phyloP scores from a whole-genome alignment of 2,888 invertebrate genomes.

The Drosophila imparisetae region DNA sequence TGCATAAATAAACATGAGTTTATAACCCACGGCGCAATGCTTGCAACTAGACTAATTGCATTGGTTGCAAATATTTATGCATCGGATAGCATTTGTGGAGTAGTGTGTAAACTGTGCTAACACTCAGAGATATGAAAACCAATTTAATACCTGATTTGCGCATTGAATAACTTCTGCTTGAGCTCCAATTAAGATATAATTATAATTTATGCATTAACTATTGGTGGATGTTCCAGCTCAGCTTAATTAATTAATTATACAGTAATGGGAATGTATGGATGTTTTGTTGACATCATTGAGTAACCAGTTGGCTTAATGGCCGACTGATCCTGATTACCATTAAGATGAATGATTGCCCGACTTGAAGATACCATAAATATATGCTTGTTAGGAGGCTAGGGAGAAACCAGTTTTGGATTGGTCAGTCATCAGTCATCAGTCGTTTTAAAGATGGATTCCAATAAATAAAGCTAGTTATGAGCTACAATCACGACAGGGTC shows the following conservation, averaged over 20 bases:
- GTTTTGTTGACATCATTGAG: constrained; percentile 50
- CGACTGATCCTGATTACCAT: constrained; percentile 37
- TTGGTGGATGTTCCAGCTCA: neutral
- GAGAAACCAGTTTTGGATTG: neutral
- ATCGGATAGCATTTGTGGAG: neutral
- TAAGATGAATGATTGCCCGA: constrained; percentile 17
- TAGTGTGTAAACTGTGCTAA: neutral
- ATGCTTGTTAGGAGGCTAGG: neutral
- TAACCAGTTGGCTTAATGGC: constrained; percentile 36
- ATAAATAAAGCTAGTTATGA: neutral
- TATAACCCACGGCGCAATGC: constrained; percentile 32
- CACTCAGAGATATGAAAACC: neutral
- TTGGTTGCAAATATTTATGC: constrained; percentile 55
- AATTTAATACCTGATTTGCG: neutral
- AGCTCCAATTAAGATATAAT: constrained; percentile 17
- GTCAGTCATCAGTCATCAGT: neutral
- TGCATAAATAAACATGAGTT: constrained; percentile 61
- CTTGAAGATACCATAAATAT: neutral
- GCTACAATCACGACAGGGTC: neutral
- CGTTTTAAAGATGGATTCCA: neutral
- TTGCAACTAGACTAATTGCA: constrained; percentile 35
- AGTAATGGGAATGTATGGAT: constrained; percentile 15
- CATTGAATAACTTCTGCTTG: neutral
- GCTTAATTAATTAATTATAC: constrained; percentile 59
- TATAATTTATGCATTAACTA: constrained; percentile 20